Percentiles rank a stretch among this genome's conserved stretches.
These are phyloP conservation scores for Notospermus geniculatus DNA, from an alignment of 1,140 invertebrate genomes.

Conservation along the genomic window DNA sequence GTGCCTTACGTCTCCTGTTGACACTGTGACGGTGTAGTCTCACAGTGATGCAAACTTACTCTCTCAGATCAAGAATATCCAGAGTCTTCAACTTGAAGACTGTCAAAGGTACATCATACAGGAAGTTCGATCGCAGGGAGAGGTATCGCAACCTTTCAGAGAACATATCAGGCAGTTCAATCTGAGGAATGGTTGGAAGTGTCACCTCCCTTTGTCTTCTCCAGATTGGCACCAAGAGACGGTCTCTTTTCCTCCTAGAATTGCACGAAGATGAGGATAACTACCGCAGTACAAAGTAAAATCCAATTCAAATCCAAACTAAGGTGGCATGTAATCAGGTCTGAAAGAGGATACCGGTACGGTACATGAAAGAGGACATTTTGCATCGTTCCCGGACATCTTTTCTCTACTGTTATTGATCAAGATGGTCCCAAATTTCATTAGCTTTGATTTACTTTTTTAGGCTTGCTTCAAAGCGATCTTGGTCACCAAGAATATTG, in stretches of 20 bases:
- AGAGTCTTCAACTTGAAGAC: slow-evolving; percentile 30
- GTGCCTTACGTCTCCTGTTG: neutral
- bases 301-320: neutral
- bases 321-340: neutral
- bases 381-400: neutral
- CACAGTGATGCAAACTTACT: slow-evolving; percentile 24
- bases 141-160: slow-evolving; percentile 29
- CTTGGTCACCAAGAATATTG: slow-evolving; percentile 33
- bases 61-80: slow-evolving; percentile 31
- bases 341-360: neutral
- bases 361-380: neutral
- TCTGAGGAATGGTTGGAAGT: neutral
- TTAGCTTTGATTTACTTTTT: neutral
- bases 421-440: too few relatives aligned
- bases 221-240: slow-evolving; percentile 8
- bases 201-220: slow-evolving; percentile 6
- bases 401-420: too few relatives aligned
- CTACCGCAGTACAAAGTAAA: neutral
- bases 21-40: neutral
- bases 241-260: slow-evolving; percentile 11
- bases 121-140: slow-evolving; percentile 31
- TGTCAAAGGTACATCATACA: slow-evolving; percentile 28
- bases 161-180: slow-evolving; percentile 29
- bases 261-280: too few relatives aligned
- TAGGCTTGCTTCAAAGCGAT: slow-evolving; percentile 1